A percentile compares a stretch with the other conserved stretches of the same genome.
Conservation (phyloP, 2,113 vertebrate species). For the Cyprinodon tularosa region DNA sequence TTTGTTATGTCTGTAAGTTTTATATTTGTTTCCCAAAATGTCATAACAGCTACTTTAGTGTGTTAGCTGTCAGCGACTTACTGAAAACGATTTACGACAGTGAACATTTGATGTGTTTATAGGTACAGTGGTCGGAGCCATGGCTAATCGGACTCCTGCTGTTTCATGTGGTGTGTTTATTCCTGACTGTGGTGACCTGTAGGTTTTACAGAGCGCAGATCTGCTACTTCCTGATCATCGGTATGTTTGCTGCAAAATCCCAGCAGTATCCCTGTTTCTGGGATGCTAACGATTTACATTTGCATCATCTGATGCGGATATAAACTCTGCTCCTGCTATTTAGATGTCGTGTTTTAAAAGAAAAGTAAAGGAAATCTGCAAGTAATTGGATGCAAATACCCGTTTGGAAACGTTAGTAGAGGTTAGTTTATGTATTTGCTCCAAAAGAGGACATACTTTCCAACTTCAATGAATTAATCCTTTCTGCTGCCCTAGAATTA, state of each 20-base stretch:
- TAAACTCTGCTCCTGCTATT: background rate
- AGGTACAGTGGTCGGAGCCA: conserved; percentile 93
- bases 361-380: background rate
- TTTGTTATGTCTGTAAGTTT: conserved; percentile 80
- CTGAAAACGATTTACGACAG: background rate
- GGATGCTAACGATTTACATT: background rate
- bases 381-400: background rate
- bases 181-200: conserved; percentile 82
- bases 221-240: conserved; percentile 87
- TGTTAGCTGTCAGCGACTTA: background rate
- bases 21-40: background rate
- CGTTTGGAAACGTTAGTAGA: background rate
- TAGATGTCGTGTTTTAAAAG: background rate
- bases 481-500: background rate
- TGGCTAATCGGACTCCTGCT: conserved; percentile 86
- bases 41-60: conserved; percentile 1
- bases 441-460: background rate
- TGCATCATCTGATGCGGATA: background rate
- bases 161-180: conserved; percentile 87
- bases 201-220: conserved; percentile 86
- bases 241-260: conserved; percentile 76
- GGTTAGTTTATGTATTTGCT: background rate
- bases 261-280: background rate
- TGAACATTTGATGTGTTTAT: background rate
- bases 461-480: background rate